phyloP scores from a whole-genome alignment of 2,113 vertebrate genomes.

The Dasypus novemcinctus region DNA sequence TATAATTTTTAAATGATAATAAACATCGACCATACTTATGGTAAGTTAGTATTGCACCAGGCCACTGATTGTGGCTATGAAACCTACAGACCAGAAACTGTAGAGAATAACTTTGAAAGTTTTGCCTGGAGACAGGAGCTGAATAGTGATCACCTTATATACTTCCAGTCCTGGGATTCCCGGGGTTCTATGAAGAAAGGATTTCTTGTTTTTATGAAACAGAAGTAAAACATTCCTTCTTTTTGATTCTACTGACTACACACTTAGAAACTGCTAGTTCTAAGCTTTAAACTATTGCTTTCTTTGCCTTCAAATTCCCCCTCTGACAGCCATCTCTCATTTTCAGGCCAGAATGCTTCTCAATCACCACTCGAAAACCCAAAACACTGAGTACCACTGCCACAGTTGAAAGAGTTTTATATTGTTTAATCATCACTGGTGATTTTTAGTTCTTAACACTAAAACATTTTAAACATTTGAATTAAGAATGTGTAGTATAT shows the following conservation, averaged over 20 bases:
- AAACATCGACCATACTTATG: neutral
- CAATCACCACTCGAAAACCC: neutral
- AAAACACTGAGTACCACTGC: neutral
- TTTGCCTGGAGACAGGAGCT: neutral
- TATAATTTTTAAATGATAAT: neutral
- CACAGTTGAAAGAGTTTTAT: neutral
- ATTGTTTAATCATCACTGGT: neutral
- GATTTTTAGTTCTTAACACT: neutral
- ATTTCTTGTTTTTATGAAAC: neutral
- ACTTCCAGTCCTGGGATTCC: neutral
- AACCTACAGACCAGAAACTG: neutral
- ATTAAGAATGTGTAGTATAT: conserved; percentile 17
- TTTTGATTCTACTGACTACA: neutral
- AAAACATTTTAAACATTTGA: neutral
- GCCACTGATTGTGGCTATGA: neutral
- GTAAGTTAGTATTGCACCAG: neutral
- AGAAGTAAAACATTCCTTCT: neutral
- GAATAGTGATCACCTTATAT: neutral
- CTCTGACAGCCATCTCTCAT: neutral
- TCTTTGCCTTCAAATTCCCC: neutral
- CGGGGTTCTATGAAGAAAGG: neutral
- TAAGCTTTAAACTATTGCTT: neutral
- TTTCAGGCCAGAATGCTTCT: neutral
- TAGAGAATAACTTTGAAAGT: neutral
- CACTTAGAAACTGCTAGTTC: neutral